Evolutionary conservation across 1,140 invertebrate species (phyloP).

Genomic region (Lepidurus arcticus): DNA sequence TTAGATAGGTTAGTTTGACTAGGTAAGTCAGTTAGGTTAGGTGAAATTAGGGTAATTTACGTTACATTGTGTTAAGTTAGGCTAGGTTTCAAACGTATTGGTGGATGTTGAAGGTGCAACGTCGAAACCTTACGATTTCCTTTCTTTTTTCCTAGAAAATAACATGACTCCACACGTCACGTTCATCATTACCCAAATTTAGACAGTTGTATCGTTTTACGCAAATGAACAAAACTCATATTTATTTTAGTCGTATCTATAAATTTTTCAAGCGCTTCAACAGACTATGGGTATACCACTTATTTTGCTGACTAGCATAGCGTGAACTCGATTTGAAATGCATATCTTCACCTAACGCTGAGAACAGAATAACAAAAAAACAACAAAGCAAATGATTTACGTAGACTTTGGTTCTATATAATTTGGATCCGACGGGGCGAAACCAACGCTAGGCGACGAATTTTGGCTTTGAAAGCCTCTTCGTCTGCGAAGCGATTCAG

Average conservation of each 20-base stretch:
- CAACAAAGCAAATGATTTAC: background rate
- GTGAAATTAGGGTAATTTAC: no score
- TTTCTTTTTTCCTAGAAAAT: no score
- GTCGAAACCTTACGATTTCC: no score
- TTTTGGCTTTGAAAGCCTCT: slow-evolving; percentile 45
- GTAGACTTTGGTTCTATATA: background rate
- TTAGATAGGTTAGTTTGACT: no score
- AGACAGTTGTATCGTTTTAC: background rate
- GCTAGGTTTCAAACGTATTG: no score
- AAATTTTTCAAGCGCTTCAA: background rate
- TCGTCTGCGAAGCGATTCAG: slow-evolving; percentile 63
- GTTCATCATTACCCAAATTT: no score
- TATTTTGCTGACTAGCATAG: background rate
- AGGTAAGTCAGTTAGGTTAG: no score
- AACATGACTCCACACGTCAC: no score
- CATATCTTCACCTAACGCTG: background rate
- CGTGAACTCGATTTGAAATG: background rate
- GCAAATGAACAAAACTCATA: background rate
- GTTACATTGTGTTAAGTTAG: no score
- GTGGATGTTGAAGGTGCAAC: no score
- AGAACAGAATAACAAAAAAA: background rate
- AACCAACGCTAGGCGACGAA: background rate
- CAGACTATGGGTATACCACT: background rate
- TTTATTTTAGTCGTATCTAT: background rate
- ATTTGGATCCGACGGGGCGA: background rate